Base-by-base conservation (phyloP, 2,113 vertebrate species). In the Microtus richardsoni region DNA sequence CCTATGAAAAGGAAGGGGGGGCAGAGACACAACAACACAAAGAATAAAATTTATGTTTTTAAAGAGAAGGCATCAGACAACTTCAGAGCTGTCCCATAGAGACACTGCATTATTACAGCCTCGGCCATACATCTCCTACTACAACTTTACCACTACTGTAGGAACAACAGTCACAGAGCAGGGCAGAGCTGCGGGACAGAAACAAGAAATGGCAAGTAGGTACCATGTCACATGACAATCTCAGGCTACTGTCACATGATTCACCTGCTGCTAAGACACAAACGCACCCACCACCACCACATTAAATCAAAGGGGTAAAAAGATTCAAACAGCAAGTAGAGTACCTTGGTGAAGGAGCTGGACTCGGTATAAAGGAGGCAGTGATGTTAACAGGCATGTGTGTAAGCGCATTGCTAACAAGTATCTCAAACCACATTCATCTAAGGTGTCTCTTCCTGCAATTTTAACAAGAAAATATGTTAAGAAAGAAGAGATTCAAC, bases 331-430 rank as follows among this genome's bases (percentile, higher is more conserved):
- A 73, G 19, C 12, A 7, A 79, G n/a, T 66, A 36, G 22, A 83
- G 68, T 99, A 99, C 99, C 99, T 99, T 99, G 99, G 97, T 99
- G 99, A 10, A 99, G 99, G 33, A 99, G 99, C 98, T 99, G 99
- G 89, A 99, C 99, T 26, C 99, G 98, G 98, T 99, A 99, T 21
- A 99, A 98, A 7, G 99, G 99, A 17, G 99, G 99, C 95, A 99
- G 98, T 2, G 99, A 99, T 54, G 99, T 99, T 96, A 99, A 98
- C 97, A 99, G 99, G 97, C 99, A 99, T 14, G 99, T 99, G 92
- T 99, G 99, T 94, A 99, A 98, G 82, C 99, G 99, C 99, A 99
- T 99, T n/a, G 99, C 99, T 98, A 99, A 90, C 92, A 99, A 96
- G 96, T 99, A 99, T 70, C 99, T 98, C 89, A 99, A 98, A 33